Percentiles rank a stretch among this genome's conserved stretches.
Evolutionary conservation across 2,113 vertebrate genomes (phyloP).

Genomic region (Lampris incognitus): DNA sequence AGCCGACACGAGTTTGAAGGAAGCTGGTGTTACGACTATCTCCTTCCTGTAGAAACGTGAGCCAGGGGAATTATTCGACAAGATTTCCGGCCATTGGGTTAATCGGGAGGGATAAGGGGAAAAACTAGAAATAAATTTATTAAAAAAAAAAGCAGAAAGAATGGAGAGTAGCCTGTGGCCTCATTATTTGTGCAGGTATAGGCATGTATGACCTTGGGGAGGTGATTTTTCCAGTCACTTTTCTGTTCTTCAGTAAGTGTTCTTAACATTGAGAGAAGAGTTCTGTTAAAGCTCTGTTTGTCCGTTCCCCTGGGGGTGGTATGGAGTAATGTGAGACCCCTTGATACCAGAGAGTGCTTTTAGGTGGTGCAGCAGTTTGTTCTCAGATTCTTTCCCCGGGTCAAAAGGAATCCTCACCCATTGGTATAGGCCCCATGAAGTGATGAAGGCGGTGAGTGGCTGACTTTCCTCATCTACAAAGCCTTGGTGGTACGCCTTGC

Average conservation of each 20-base stretch:
- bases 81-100: no score
- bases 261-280: not conserved
- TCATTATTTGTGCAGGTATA: not conserved
- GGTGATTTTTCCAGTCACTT: not conserved
- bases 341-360: not conserved
- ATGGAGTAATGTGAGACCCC: not conserved
- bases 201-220: not conserved
- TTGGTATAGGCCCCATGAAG: not conserved
- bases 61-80: no score
- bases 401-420: not conserved
- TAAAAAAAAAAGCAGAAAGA: not conserved
- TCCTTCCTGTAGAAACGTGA: no score
- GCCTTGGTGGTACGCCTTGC: not conserved
- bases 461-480: constrained; percentile 79
- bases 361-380: constrained; percentile 2
- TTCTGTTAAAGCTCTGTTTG: not conserved
- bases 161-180: constrained; percentile 1
- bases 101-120: no score
- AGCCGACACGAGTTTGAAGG: no score
- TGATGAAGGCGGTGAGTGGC: not conserved
- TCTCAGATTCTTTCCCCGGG: not conserved
- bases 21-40: no score
- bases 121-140: no score
- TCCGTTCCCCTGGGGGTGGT: not conserved
- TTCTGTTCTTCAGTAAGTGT: not conserved